Conservation (phyloP, 2,113 vertebrate genomes). For the Oncorhynchus tshawytscha region DNA sequence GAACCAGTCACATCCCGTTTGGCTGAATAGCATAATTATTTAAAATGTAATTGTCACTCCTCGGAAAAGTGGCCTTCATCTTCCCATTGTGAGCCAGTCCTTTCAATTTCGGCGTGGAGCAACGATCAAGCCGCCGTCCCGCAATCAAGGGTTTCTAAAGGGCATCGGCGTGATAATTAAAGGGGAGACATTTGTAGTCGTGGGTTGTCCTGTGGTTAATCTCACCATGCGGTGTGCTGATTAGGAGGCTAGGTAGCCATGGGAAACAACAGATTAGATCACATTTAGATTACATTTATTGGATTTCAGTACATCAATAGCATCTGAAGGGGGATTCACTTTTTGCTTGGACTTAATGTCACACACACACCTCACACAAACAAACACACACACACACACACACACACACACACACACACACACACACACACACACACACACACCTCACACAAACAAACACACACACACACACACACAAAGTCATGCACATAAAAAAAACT, state of each 20-base stretch:
- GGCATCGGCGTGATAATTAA: constrained; percentile 18
- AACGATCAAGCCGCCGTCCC: not conserved
- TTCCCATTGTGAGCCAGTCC: constrained; percentile 1
- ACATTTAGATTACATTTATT: not conserved
- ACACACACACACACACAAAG: not conserved
- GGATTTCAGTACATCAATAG: not conserved
- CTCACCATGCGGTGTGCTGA: not conserved
- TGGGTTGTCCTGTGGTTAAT: not conserved
- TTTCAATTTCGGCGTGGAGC: not conserved
- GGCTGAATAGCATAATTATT: not conserved
- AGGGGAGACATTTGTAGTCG: not conserved
- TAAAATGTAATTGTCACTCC: not conserved
- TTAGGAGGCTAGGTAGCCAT: not conserved
- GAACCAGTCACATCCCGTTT: not conserved
- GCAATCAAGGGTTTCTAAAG: constrained; percentile 20
- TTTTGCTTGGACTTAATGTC: not conserved
- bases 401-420: no score
- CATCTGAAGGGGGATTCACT: no score
- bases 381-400: not conserved
- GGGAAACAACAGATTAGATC: not conserved
- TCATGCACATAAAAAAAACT: no score
- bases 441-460: not conserved
- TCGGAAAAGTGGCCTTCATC: not conserved
- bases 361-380: not conserved
- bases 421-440: not conserved